Evolutionary conservation across 2,113 vertebrate genomes (phyloP), one percentile per base, ranked within the genome.

Genomic region (Saimiri boliviensis): DNA sequence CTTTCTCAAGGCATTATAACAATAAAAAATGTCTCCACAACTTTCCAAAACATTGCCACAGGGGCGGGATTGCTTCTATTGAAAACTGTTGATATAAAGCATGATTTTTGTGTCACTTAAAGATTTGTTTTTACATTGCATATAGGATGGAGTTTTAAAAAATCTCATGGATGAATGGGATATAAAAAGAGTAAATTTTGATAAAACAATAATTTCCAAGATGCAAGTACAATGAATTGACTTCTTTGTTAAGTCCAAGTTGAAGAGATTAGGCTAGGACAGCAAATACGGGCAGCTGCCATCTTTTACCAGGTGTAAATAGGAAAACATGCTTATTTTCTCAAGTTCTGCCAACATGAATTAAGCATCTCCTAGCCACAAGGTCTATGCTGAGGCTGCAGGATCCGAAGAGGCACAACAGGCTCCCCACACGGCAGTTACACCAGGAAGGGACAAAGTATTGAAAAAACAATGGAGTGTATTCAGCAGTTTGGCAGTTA

Each of bases 401-500:
- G 66, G 37, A 82, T 42, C 20, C 35, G 82, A 89, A 95, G 45
- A 32, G 42, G 89, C 86, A 30, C 5, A 40, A 47, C 54, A 80
- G 25, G 79, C 70, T 60, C 9, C 63, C n/a, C 82, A 45, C 3
- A 19, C 87, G 52, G 8, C 81, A 81, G 56, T 93, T 63, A 92
- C 5, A 23, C 52, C 19, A 60, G 52, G 30, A 93, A 93, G 68
- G 56, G 66, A 97, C 54, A 74, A 71, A 52, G 86, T 49, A 77
- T 73, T 49, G 58, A 94, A 80, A 88, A 93, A 73, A 77, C 93
- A 96, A 82, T 30, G n/a, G 81, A 60, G 84, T 37, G 13, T 47
- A 71, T 89, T 91, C 54, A 93, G 73, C 42, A 91, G 71, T 49
- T 84, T 93, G 82, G 81, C 93, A 94, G 95, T 93, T 87, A 94